These are phyloP conservation scores for Crotalus adamanteus DNA, from an alignment of 2,797 vertebrate genomes.

Conservation along the genomic window DNA sequence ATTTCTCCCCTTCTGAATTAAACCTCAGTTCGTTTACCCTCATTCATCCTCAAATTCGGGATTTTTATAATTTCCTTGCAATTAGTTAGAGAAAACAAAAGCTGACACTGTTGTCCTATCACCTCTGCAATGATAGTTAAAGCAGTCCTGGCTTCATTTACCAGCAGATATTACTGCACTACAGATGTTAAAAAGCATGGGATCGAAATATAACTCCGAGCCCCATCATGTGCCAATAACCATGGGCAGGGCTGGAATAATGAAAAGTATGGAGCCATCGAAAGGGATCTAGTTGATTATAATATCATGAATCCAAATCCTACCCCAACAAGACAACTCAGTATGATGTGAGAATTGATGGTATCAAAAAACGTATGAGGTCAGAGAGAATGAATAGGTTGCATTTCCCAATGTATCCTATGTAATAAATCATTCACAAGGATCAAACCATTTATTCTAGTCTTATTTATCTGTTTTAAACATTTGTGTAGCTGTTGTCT, in stretches of 20 bases:
- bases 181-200: background rate
- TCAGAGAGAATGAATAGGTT: background rate
- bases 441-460: background rate
- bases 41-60: background rate
- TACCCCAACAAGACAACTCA: background rate
- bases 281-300: background rate
- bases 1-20: background rate
- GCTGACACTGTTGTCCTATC: background rate
- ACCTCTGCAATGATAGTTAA: background rate
- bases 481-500: background rate
- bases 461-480: background rate
- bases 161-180: background rate
- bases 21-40: background rate
- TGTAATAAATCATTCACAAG: background rate
- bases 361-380: background rate
- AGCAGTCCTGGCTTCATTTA: background rate
- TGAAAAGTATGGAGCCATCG: background rate
- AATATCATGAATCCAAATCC: background rate
- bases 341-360: background rate
- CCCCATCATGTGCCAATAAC: background rate
- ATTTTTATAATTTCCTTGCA: background rate
- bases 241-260: background rate
- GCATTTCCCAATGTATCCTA: background rate
- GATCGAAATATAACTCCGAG: background rate
- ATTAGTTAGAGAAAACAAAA: background rate